Conservation (phyloP, 2,797 vertebrate genomes). For the Lepidocolaptes lacrymiger region DNA sequence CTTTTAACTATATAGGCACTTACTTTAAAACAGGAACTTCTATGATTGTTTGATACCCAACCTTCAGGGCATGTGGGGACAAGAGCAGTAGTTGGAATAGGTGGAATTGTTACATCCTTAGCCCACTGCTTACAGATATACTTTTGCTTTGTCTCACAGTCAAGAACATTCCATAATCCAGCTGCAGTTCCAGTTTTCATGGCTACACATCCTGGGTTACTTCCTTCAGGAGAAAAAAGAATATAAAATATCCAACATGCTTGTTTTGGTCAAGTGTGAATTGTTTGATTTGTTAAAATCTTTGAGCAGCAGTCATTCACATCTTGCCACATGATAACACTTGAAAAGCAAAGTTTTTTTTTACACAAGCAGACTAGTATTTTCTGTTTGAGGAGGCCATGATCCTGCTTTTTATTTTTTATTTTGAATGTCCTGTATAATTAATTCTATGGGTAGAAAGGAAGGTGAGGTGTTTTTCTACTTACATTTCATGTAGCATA, state of each 20-base stretch:
- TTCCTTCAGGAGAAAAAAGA: constrained; percentile 74
- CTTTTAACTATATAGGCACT: background rate
- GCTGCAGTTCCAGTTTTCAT: constrained; percentile 87
- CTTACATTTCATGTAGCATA: background rate
- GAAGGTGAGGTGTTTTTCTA: background rate
- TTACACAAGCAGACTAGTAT: background rate
- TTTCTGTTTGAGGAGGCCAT: background rate
- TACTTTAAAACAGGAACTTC: constrained; percentile 85
- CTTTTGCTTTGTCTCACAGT: constrained; percentile 85
- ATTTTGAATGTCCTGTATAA: background rate
- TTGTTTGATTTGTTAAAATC: background rate
- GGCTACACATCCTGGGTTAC: constrained; percentile 88
- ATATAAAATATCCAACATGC: no score
- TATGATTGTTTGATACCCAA: constrained; percentile 73
- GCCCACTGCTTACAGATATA: constrained; percentile 91
- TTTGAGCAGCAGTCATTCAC: background rate
- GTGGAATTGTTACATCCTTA: constrained; percentile 79
- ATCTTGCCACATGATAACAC: background rate
- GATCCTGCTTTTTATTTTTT: background rate
- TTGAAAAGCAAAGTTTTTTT: background rate
- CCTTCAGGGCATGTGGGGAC: constrained; percentile 78
- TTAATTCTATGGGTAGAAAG: background rate
- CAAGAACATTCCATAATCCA: constrained; percentile 90
- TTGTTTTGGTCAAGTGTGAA: background rate
- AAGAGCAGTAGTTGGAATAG: constrained; percentile 77